Conservation (phyloP, 64 coral and sea anemone genomes). For the Porites lutea region DNA sequence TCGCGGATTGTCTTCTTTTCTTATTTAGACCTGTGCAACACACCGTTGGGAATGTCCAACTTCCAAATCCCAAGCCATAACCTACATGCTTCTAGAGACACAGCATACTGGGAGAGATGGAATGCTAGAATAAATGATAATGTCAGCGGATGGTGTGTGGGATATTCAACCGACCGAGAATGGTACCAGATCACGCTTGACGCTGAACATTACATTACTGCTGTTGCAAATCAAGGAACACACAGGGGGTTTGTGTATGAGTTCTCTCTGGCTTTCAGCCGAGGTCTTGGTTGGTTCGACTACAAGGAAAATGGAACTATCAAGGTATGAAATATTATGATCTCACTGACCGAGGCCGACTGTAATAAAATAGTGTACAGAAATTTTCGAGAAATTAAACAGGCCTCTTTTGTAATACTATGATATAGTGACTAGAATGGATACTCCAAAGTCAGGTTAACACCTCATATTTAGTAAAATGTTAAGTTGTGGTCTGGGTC, state of each 20-base stretch:
- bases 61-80: neutral
- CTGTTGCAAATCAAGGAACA: conserved; percentile 25
- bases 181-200: conserved; percentile 4
- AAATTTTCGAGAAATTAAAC: no score
- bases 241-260: neutral
- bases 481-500: no score
- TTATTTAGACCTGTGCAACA: neutral
- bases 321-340: neutral
- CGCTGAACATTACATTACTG: conserved; percentile 9
- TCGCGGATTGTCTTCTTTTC: neutral
- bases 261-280: conserved; percentile 7
- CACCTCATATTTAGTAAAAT: no score
- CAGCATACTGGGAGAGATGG: neutral
- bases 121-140: conserved; percentile 12
- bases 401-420: no score
- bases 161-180: neutral
- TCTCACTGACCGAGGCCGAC: neutral
- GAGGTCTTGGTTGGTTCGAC: conserved; percentile 32
- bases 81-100: neutral
- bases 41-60: conserved; percentile 20
- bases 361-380: no score
- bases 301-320: conserved; percentile 26
- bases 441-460: no score
- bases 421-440: no score
- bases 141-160: neutral